Evolutionary conservation across 2,888 invertebrate species (phyloP).

Genomic region (Drosophila recens): DNA sequence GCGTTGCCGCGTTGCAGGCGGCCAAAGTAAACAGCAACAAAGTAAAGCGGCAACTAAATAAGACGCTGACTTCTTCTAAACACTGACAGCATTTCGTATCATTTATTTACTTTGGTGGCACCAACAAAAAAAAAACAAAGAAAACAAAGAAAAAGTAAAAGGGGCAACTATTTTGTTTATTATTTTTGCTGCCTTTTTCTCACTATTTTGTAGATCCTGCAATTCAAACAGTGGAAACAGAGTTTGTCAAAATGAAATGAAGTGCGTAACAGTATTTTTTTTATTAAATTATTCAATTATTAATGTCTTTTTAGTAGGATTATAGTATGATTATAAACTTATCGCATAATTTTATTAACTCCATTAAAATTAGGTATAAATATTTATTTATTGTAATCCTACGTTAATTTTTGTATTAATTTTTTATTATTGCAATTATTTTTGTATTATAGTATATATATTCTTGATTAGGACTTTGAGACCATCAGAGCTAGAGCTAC

Average conservation of each 20-base stretch:
- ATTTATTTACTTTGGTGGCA: slow-evolving; percentile 16
- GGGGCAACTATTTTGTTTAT: slow-evolving; percentile 9
- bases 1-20: background rate
- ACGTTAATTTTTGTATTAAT: no score
- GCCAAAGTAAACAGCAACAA: slow-evolving; percentile 11
- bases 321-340: no score
- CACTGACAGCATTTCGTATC: slow-evolving; percentile 24
- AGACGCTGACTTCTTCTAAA: slow-evolving; percentile 11
- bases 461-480: background rate
- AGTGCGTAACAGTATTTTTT: no score
- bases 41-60: slow-evolving; percentile 15
- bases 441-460: background rate
- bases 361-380: no score
- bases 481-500: no score
- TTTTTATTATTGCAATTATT: no score
- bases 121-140: background rate
- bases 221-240: background rate
- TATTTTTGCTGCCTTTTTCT: background rate
- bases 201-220: background rate
- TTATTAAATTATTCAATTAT: no score
- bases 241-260: background rate
- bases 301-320: no score
- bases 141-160: background rate
- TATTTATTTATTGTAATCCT: no score
- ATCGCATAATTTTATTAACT: no score